These are phyloP conservation scores for Rhyacichthys aspro DNA, from an alignment of 2,797 vertebrate genomes.

Conservation along the genomic window DNA sequence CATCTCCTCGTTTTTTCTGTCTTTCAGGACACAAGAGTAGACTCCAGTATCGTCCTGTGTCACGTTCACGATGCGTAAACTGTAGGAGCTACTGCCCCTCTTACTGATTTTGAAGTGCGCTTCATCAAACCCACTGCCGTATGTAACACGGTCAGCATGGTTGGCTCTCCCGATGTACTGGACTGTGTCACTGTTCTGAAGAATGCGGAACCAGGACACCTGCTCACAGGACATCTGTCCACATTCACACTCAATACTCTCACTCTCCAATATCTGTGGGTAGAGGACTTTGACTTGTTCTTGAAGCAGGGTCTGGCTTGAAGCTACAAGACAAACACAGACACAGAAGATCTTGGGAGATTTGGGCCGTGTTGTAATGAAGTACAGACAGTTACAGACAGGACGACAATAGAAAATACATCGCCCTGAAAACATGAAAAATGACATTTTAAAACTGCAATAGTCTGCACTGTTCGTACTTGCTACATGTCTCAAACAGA, in stretches of 20 bases:
- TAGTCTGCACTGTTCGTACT: neutral
- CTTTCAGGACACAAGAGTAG: constrained; percentile 72
- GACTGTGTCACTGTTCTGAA: accelerated
- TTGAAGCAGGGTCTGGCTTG: neutral
- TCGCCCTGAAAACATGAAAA: constrained; percentile 17
- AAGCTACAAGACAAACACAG: constrained; percentile 41
- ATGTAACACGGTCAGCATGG: accelerated
- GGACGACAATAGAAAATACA: constrained; percentile 53
- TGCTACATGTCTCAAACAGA: constrained; percentile 8
- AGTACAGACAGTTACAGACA: neutral
- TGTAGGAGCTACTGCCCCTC: constrained; percentile 10
- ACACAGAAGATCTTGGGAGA: neutral
- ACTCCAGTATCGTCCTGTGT: constrained; percentile 58
- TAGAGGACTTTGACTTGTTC: constrained; percentile 15
- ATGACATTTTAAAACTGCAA: constrained; percentile 26
- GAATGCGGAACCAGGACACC: constrained; percentile 69
- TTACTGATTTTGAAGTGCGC: constrained; percentile 7
- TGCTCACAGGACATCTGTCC: constrained; percentile 19
- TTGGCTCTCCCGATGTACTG: constrained; percentile 52
- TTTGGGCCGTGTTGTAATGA: neutral
- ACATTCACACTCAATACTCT: constrained; percentile 56
- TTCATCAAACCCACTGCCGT: accelerated
- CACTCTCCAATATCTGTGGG: constrained; percentile 18
- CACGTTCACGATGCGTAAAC: constrained; percentile 57
- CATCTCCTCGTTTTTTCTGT: accelerated